Evolutionary conservation across 2,113 vertebrate genomes (phyloP).

Genomic region (Ancistrus triradiatus): DNA sequence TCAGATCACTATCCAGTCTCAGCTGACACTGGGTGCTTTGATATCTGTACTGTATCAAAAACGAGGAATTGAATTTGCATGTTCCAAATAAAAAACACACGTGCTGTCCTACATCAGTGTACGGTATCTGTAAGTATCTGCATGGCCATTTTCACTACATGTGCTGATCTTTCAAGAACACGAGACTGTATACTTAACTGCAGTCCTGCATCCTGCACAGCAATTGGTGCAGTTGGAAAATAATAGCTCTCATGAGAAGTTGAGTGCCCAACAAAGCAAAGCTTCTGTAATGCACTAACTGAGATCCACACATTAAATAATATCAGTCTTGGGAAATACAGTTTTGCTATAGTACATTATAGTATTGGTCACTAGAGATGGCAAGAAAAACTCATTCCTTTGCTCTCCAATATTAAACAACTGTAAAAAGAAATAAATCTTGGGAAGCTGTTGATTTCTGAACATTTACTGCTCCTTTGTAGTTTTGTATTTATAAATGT

Average conservation of each 20-base stretch:
- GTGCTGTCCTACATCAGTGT: too few species aligned
- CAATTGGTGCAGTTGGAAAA: conserved; percentile 32
- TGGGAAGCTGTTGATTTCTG: neutral
- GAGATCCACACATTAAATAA: conserved; percentile 18
- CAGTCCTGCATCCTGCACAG: neutral
- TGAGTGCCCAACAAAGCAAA: conserved; percentile 26
- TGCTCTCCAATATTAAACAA: conserved; percentile 1
- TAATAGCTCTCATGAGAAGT: conserved; percentile 22
- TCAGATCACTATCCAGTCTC: too few species aligned
- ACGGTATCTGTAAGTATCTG: neutral
- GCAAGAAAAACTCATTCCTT: neutral
- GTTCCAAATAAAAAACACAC: too few species aligned
- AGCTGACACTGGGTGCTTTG: too few species aligned
- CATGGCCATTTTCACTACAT: neutral
- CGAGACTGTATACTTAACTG: conserved; percentile 7
- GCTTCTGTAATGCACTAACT: conserved; percentile 27
- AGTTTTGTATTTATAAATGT: too few species aligned
- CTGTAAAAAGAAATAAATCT: conserved; percentile 10
- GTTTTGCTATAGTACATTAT: conserved; percentile 12
- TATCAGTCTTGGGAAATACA: conserved; percentile 16
- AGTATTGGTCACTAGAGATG: conserved; percentile 23
- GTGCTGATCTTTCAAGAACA: conserved; percentile 20
- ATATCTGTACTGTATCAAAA: too few species aligned
- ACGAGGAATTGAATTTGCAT: too few species aligned
- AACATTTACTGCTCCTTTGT: conserved; percentile 22